Evolutionary conservation across 2,797 vertebrate genomes (phyloP), one percentile per base, ranked within the genome.

Genomic region (Melanotaenia nigrans): DNA sequence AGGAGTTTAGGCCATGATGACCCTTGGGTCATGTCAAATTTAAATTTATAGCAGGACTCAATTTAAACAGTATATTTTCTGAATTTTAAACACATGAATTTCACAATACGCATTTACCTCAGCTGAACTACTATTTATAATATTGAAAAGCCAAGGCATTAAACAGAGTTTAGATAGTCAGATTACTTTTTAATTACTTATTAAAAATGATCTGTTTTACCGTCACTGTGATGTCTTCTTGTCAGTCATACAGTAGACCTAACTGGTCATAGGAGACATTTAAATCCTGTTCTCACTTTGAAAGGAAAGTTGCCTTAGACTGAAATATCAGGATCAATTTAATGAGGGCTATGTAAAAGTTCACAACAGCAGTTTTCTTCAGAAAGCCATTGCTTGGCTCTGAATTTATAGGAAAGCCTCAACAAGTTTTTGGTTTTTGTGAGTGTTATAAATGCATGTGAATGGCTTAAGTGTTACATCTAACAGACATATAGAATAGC

Each of bases 251-350:
- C 76, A 40, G 38, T 40, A 14, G 4, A 64, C 72, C 72, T 82
- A 79, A 82, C 73, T 66, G 74, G 64, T 75, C 54, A 74, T 65
- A 81, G 55, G 57, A 90, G 71, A 87, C 63, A 75, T 79, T 86
- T 47, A 71, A 81, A 78, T 58, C 74, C 71, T 62, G 73, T 79
- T 84, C 86, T 90, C 79, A n/a, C 82, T 75, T 77, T 73, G 71
- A 87, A 83, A 84, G 85, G 83, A 90, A 87, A 71, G 81, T 85
- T 93, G 93, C 93, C 92, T 94, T 94, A 93, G 90, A 92, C 87
- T 86, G 85, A 90, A 79, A 89, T 79, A 88, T 93, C 90, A 93
- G 92, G 92, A 94, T 93, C 69, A 90, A 90, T 89, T 76, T 77
- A 80, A 87, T 61, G 91, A 94, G 92, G 93, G 93, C 93, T 94